Conservation (phyloP, 1,140 invertebrate genomes). For the Trichoplusia ni region DNA sequence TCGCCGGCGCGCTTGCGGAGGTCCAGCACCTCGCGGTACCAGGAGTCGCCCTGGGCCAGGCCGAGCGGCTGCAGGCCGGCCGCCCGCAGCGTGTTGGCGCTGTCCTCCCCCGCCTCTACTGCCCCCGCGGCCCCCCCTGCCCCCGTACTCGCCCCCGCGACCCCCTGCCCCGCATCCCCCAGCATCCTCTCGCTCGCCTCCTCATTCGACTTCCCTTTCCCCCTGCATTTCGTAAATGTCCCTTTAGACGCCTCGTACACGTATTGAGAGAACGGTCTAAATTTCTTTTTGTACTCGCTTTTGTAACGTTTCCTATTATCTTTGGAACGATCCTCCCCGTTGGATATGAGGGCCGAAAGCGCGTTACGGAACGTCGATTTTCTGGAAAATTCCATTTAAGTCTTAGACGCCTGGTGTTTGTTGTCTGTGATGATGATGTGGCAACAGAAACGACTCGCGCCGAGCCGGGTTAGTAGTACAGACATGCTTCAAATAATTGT, state of each 20-base stretch:
- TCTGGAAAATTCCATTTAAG: constrained; percentile 81
- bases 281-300: constrained; percentile 91
- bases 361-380: constrained; percentile 82
- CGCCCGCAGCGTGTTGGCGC: constrained; percentile 64
- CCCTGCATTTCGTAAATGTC: constrained; percentile 85
- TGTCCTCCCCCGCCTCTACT: constrained; percentile 56
- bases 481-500: constrained; percentile 79
- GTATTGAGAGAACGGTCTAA: constrained; percentile 91
- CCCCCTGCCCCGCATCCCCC: constrained; percentile 61
- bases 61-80: constrained; percentile 72
- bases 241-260: constrained; percentile 88
- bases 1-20: constrained; percentile 94
- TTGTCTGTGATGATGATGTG: constrained; percentile 67
- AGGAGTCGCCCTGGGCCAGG: constrained; percentile 83
- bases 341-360: constrained; percentile 81
- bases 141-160: constrained; percentile 59
- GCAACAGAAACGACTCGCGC: constrained; percentile 77
- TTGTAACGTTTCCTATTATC: constrained; percentile 83
- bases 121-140: constrained; percentile 59
- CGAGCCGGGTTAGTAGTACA: constrained; percentile 77
- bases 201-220: constrained; percentile 80
- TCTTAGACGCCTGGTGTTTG: constrained; percentile 68
- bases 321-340: constrained; percentile 81
- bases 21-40: constrained; percentile 93
- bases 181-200: constrained; percentile 75